Evolutionary conservation across 2,888 invertebrate genomes (phyloP).

Genomic region (Podabrus alpinus): DNA sequence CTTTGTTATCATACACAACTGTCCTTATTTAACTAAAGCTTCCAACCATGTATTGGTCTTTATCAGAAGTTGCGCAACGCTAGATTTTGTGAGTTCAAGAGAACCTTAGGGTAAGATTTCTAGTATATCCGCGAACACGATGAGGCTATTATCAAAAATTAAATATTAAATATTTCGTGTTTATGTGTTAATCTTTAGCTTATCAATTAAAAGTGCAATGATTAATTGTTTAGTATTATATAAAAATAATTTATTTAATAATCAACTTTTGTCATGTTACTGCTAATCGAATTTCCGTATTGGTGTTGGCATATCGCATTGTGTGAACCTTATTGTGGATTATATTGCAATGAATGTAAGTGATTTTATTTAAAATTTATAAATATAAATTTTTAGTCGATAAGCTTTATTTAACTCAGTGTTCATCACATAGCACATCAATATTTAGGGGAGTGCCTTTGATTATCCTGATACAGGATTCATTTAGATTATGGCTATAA

Average conservation of each 20-base stretch:
- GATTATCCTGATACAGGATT: neutral
- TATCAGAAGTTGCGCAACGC: slow-evolving; percentile 11
- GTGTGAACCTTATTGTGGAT: neutral
- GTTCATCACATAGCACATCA: slow-evolving; percentile 6
- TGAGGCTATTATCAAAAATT: slow-evolving; percentile 1
- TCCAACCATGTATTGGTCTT: neutral
- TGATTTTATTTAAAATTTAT: neutral
- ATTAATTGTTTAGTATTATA: neutral
- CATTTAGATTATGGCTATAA: neutral
- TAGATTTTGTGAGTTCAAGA: slow-evolving; percentile 9
- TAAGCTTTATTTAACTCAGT: neutral
- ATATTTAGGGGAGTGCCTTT: slow-evolving; percentile 21
- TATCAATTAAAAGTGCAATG: neutral
- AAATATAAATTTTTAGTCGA: neutral
- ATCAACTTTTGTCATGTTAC: neutral
- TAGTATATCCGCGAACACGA: slow-evolving; percentile 14
- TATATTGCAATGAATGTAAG: neutral
- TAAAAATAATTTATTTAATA: neutral
- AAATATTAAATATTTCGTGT: slow-evolving; percentile 1
- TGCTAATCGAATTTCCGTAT: neutral
- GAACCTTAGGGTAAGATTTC: slow-evolving; percentile 6
- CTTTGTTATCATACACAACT: slow-evolving; percentile 8
- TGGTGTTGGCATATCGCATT: neutral
- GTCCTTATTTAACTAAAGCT: neutral
- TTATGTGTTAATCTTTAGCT: neutral